Evolutionary conservation across 53 echinoderm and acorn worm species (phyloP).

Genomic region (Paracentrotus lividus): DNA sequence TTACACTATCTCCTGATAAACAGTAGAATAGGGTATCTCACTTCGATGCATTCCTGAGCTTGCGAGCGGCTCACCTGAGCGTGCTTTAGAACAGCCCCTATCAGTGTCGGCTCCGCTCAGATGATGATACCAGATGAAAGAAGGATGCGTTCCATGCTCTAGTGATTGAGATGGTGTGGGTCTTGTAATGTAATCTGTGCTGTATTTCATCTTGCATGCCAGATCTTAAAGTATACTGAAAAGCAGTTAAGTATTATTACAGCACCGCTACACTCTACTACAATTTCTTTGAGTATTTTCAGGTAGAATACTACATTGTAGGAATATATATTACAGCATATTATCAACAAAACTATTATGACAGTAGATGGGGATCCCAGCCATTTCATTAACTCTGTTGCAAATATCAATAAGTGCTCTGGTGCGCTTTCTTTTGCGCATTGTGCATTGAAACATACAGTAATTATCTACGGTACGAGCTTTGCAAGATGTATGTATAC

Average conservation of each 20-base stretch:
- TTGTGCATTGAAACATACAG: too few relatives aligned
- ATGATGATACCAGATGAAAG: slow-evolving; percentile 9
- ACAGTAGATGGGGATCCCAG: too few relatives aligned
- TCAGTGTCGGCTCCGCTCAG: slow-evolving; percentile 11
- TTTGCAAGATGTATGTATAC: background rate
- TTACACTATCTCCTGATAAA: slow-evolving; percentile 31
- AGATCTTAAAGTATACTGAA: background rate
- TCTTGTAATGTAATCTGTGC: background rate
- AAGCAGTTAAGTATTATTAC: background rate
- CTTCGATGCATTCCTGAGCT: slow-evolving; percentile 21
- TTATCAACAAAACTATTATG: too few relatives aligned
- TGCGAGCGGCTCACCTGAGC: slow-evolving; percentile 2
- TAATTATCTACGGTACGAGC: too few relatives aligned
- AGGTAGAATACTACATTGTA: too few relatives aligned
- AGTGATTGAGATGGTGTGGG: background rate
- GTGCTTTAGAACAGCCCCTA: slow-evolving; percentile 25
- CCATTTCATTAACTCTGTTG: too few relatives aligned
- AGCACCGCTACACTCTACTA: background rate
- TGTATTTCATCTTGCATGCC: background rate
- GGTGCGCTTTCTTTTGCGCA: too few relatives aligned
- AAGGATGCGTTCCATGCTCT: background rate
- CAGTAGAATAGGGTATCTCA: slow-evolving; percentile 33
- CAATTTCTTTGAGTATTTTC: too few relatives aligned
- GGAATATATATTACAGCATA: too few relatives aligned
- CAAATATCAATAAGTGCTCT: too few relatives aligned